Percentiles rank a stretch among this genome's conserved stretches.
Evolutionary conservation across 2,113 vertebrate species (phyloP).

Genomic region (Siphamia tubifer): DNA sequence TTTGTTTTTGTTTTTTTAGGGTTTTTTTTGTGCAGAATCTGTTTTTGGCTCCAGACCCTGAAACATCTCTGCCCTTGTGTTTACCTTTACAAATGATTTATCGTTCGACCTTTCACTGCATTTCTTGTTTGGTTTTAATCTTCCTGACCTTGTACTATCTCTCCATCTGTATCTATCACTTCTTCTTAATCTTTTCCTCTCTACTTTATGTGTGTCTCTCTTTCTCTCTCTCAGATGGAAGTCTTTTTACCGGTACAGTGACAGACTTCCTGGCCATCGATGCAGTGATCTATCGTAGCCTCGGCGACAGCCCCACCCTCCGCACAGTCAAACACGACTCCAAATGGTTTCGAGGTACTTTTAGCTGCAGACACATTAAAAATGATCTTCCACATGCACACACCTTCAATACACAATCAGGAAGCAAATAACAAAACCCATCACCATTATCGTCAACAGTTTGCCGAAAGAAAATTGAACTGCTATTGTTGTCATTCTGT

Average conservation of each 20-base stretch:
- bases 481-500: background rate
- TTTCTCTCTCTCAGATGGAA: slow-evolving; percentile 82
- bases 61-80: slow-evolving; percentile 46
- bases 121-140: slow-evolving; percentile 71
- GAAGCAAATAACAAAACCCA: slow-evolving; percentile 7
- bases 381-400: slow-evolving; percentile 2
- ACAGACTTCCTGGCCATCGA: slow-evolving; percentile 98
- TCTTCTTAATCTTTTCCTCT: slow-evolving; percentile 45
- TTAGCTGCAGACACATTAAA: slow-evolving; percentile 5
- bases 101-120: slow-evolving; percentile 47
- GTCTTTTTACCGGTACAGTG: slow-evolving; percentile 95
- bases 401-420: slow-evolving; percentile 1
- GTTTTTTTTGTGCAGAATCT: background rate
- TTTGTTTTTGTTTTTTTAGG: too few species aligned
- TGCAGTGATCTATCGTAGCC: slow-evolving; percentile 95
- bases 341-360: slow-evolving; percentile 97
- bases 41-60: slow-evolving; percentile 15
- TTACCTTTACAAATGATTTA: slow-evolving; percentile 69
- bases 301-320: slow-evolving; percentile 90
- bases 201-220: background rate
- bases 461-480: background rate
- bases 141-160: slow-evolving; percentile 71
- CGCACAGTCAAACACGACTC: slow-evolving; percentile 97
- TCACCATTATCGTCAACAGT: background rate
- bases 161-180: slow-evolving; percentile 48